phyloP scores from a whole-genome alignment of 2,113 vertebrate species.

The human region GRCh38 chr6:97463501-97464000 shows the following conservation, averaged over 20 bases:
- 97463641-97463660: background rate
- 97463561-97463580: background rate
- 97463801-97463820: background rate
- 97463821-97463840: slow-evolving; percentile 31
- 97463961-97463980: slow-evolving; percentile 60
- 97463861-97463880: slow-evolving; percentile 1
- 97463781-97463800: background rate
- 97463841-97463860: background rate
- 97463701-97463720: background rate
- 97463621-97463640: background rate
- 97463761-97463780: slow-evolving; percentile 46
- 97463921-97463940: slow-evolving; percentile 59
- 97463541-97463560: background rate
- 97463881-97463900: slow-evolving; percentile 54
- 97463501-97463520: background rate
- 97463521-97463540: background rate
- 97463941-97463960: slow-evolving; percentile 48
- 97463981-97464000: slow-evolving; percentile 38
- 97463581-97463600: background rate
- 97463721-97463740: slow-evolving; percentile 58
- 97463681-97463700: slow-evolving; percentile 58
- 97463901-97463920: slow-evolving; percentile 43
- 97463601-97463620: background rate
- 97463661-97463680: slow-evolving; percentile 25
- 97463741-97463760: slow-evolving; percentile 61